A percentile compares a stretch with the other conserved stretches of the same genome.
Conservation (phyloP, 1,140 invertebrate genomes). For the Drosophila azteca region DNA sequence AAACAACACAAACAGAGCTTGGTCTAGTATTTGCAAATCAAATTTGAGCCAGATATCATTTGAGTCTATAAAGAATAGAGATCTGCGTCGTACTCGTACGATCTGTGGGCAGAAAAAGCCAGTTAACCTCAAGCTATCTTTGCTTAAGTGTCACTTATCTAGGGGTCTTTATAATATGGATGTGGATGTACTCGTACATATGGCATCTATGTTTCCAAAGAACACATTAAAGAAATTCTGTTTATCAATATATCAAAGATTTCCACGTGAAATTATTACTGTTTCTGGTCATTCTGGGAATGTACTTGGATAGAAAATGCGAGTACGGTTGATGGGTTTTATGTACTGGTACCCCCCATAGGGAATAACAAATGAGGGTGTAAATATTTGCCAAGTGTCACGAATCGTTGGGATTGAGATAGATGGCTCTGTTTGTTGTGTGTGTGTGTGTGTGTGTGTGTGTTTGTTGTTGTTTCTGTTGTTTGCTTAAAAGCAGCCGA, state of each 20-base stretch:
- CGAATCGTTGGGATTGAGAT: slow-evolving; percentile 16
- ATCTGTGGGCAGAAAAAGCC: not conserved
- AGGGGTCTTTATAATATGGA: too few species aligned
- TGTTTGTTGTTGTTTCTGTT: slow-evolving; percentile 4
- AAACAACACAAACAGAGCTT: slow-evolving; percentile 10
- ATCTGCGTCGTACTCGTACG: slow-evolving; percentile 15
- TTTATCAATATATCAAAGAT: too few species aligned
- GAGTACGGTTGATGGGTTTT: too few species aligned
- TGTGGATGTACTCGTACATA: too few species aligned
- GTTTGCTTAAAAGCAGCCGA: too few species aligned
- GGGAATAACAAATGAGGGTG: slow-evolving; percentile 4
- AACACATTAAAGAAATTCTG: too few species aligned
- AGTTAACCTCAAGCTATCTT: not conserved
- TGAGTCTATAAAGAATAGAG: slow-evolving; percentile 16
- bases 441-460: too few species aligned
- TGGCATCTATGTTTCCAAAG: too few species aligned
- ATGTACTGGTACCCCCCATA: too few species aligned
- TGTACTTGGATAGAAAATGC: too few species aligned
- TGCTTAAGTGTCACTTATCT: not conserved
- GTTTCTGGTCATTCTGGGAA: too few species aligned
- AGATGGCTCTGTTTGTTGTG: slow-evolving; percentile 25
- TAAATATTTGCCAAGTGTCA: slow-evolving; percentile 41
- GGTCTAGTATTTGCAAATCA: slow-evolving; percentile 34
- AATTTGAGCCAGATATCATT: slow-evolving; percentile 37
- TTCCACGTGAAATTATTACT: too few species aligned